Evolutionary conservation across 2,888 invertebrate genomes (phyloP).

Genomic region (Ferrisia virgata): DNA sequence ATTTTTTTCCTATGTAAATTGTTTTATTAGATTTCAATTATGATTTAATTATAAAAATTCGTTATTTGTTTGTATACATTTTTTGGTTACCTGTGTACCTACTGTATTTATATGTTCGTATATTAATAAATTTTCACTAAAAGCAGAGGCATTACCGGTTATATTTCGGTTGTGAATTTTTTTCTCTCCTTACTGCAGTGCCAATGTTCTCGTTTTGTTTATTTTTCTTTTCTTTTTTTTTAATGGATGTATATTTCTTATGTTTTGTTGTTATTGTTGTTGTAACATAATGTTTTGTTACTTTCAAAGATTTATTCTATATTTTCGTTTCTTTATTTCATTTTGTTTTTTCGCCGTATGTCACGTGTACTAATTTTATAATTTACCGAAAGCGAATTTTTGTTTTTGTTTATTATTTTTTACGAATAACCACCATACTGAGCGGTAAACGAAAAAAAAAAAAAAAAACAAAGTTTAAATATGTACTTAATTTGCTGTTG

Average conservation of each 20-base stretch:
- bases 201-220: not conserved
- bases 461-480: too few species aligned
- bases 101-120: not conserved
- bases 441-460: not conserved
- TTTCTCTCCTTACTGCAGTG: not conserved
- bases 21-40: not conserved
- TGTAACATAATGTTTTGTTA: not conserved
- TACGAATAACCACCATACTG: not conserved
- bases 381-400: not conserved
- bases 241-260: not conserved
- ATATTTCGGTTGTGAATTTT: not conserved
- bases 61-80: not conserved
- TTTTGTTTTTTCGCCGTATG: not conserved
- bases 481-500: not conserved
- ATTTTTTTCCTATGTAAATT: not conserved
- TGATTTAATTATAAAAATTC: not conserved
- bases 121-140: not conserved
- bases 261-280: not conserved
- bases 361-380: not conserved
- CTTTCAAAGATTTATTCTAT: not conserved
- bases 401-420: not conserved
- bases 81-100: slow-evolving; percentile 26
- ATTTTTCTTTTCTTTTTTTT: not conserved
- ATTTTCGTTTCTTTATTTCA: not conserved
- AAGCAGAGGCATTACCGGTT: not conserved